phyloP scores from a whole-genome alignment of 35 echinoderm and acorn worm genomes.

The Apostichopus japonicus region DNA sequence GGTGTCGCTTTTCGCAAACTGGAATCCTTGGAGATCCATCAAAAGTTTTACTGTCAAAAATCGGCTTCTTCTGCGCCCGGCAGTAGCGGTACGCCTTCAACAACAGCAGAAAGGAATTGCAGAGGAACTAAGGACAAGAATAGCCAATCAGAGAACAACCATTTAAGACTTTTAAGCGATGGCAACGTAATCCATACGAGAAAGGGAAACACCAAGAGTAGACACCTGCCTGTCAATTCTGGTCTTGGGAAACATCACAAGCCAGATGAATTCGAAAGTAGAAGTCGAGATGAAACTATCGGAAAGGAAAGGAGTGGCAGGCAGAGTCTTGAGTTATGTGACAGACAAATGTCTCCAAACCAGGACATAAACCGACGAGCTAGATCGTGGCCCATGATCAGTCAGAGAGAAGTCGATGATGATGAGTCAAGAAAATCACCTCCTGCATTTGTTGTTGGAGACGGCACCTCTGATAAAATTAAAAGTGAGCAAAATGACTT shows the following conservation, averaged over 20 bases:
- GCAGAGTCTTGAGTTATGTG: neutral
- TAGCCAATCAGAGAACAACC: neutral
- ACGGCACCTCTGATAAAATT: neutral
- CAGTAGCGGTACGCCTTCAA: neutral
- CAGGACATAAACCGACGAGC: neutral
- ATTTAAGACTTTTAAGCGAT: neutral
- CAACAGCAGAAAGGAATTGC: neutral
- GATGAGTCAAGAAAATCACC: neutral
- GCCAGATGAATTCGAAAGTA: neutral
- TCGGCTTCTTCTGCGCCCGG: neutral
- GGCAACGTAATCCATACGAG: neutral
- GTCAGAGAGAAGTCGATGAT: neutral
- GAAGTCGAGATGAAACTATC: neutral
- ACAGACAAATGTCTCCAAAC: neutral
- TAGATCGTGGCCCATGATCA: neutral
- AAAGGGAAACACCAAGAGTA: neutral
- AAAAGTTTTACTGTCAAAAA: constrained; percentile 69
- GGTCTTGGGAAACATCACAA: neutral
- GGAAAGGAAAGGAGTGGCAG: neutral
- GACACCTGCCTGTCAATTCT: neutral
- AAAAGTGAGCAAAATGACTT: neutral
- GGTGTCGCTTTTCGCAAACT: constrained; percentile 72
- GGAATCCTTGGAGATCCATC: constrained; percentile 67
- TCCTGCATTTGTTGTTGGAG: neutral
- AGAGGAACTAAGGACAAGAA: neutral